These are phyloP conservation scores for Gryllus longicercus DNA, from an alignment of 2,888 invertebrate species.

Conservation along the genomic window DNA sequence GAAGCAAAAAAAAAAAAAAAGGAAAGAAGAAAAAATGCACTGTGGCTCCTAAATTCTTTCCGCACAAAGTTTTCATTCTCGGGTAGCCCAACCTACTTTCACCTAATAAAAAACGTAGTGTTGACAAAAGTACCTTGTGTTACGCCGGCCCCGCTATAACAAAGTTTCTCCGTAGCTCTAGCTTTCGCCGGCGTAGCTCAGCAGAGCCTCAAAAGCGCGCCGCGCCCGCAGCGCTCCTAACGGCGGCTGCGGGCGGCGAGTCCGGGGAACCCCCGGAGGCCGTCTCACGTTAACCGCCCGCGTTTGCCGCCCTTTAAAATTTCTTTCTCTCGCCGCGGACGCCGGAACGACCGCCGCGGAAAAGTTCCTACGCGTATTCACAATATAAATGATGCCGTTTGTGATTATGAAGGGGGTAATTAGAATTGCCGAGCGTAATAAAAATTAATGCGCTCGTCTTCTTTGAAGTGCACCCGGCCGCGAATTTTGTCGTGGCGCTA, in stretches of 20 bases:
- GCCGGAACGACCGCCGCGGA: not conserved
- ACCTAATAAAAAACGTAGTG: too few relatives aligned
- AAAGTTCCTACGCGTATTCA: conserved; percentile 4
- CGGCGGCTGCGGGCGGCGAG: not conserved
- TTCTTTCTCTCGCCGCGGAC: not conserved
- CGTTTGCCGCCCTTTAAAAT: conserved; percentile 3
- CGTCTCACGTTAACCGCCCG: not conserved
- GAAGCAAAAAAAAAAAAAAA: too few relatives aligned
- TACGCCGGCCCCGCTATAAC: not conserved
- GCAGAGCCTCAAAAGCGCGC: not conserved
- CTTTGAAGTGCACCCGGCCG: not conserved
- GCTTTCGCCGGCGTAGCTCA: not conserved
- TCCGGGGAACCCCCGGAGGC: not conserved
- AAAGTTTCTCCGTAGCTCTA: not conserved
- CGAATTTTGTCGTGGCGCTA: not conserved
- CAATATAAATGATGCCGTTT: conserved; percentile 17
- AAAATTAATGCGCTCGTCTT: not conserved
- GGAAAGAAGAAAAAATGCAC: too few relatives aligned
- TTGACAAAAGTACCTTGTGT: too few relatives aligned
- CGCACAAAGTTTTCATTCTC: too few relatives aligned
- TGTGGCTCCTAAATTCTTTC: too few relatives aligned
- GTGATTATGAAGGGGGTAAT: conserved; percentile 11
- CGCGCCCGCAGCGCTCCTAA: not conserved
- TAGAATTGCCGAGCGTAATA: not conserved
- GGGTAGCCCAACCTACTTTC: too few relatives aligned